phyloP scores from a whole-genome alignment of 2,113 vertebrate species.

The Podarcis cretensis region DNA sequence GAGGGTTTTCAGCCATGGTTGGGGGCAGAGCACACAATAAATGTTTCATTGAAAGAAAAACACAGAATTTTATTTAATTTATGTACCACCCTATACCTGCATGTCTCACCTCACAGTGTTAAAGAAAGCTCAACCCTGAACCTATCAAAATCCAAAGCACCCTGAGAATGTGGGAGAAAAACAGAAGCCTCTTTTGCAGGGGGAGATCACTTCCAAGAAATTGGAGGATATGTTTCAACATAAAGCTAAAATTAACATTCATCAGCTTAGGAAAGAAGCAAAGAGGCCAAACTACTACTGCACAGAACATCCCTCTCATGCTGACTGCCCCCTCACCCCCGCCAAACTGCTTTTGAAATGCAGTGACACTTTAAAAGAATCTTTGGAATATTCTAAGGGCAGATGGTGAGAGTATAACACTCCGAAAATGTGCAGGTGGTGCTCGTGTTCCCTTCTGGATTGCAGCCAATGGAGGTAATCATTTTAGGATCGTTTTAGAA shows the following conservation, averaged over 20 bases:
- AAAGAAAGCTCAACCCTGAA: no score
- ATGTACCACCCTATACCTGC: no score
- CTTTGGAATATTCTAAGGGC: background rate
- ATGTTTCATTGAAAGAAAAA: no score
- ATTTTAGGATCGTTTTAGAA: conserved; percentile 13
- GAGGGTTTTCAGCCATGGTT: no score
- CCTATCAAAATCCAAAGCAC: no score
- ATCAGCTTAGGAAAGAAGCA: background rate
- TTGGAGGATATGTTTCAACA: no score
- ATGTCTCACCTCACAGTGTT: no score
- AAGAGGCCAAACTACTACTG: background rate
- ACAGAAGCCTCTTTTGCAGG: no score
- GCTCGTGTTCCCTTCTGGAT: background rate
- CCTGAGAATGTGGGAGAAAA: no score
- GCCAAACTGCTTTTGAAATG: background rate
- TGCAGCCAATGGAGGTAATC: background rate
- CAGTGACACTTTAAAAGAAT: background rate
- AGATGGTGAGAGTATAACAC: background rate
- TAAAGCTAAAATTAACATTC: background rate
- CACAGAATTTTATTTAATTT: no score
- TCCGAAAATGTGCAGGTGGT: background rate
- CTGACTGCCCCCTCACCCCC: background rate
- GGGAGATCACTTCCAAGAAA: no score
- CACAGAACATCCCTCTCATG: background rate
- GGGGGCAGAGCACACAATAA: no score